These are phyloP conservation scores for Eupithecia subumbrata DNA, from an alignment of 2,888 invertebrate genomes.

Conservation along the genomic window DNA sequence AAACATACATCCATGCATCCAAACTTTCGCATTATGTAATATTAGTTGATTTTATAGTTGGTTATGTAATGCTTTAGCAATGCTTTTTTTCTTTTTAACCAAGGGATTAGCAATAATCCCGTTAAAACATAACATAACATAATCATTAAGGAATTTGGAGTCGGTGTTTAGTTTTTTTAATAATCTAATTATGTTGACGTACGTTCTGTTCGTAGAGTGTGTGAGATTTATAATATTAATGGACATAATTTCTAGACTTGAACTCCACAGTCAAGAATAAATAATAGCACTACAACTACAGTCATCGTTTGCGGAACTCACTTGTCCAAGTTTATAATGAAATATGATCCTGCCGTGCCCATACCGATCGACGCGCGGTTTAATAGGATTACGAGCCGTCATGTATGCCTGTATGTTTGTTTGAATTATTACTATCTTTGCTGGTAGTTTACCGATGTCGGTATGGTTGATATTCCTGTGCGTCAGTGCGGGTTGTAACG, in stretches of 20 bases:
- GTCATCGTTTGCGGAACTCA: constrained; percentile 40
- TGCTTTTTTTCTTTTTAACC: too few species aligned
- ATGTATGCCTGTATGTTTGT: constrained; percentile 37
- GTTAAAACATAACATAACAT: too few species aligned
- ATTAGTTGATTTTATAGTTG: too few species aligned
- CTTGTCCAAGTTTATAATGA: constrained; percentile 43
- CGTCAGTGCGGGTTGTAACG: constrained; percentile 1
- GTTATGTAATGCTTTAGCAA: too few species aligned
- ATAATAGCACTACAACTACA: constrained; percentile 1
- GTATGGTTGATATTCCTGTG: constrained; percentile 19
- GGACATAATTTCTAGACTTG: not conserved
- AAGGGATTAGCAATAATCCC: too few species aligned
- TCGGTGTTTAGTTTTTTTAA: not conserved
- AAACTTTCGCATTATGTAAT: too few species aligned
- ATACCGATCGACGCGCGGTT: constrained; percentile 37
- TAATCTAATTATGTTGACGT: not conserved
- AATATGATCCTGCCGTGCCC: constrained; percentile 37
- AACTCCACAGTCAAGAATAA: not conserved
- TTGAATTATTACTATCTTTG: constrained; percentile 37
- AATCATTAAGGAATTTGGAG: not conserved
- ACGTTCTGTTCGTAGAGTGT: not conserved
- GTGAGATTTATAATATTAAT: constrained; percentile 1
- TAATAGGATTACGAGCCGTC: constrained; percentile 42
- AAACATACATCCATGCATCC: too few species aligned
- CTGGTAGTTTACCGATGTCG: constrained; percentile 20